Conservation (phyloP, 1,140 invertebrate species). For the Andrena cerasifolii region DNA sequence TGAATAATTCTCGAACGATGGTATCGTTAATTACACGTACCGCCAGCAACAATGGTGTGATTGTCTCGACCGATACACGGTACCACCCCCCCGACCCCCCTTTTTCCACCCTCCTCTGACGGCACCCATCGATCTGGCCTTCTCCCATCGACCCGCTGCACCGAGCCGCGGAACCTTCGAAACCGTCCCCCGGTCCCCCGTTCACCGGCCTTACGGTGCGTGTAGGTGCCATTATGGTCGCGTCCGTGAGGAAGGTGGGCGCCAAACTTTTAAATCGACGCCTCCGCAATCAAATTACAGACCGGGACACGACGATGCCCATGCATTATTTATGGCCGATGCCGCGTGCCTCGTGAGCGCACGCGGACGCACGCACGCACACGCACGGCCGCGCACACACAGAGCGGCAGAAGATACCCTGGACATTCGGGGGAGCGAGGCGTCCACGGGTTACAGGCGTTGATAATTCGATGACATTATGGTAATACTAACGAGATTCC, state of each 20-base stretch:
- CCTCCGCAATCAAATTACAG: conserved; percentile 79
- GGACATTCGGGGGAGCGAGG: conserved; percentile 4
- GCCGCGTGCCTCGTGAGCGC: conserved; percentile 70
- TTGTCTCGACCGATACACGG: conserved; percentile 72
- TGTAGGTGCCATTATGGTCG: conserved; percentile 69
- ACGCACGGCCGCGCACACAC: neutral
- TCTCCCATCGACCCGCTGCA: neutral
- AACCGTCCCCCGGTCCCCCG: neutral
- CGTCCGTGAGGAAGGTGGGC: conserved; percentile 67
- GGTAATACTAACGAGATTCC: conserved; percentile 64
- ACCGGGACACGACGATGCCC: conserved; percentile 70
- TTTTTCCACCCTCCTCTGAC: conserved; percentile 30
- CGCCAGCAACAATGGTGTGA: conserved; percentile 74
- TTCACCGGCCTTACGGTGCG: conserved; percentile 15
- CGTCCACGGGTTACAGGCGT: conserved; percentile 42
- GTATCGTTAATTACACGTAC: conserved; percentile 76
- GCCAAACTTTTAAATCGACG: conserved; percentile 75
- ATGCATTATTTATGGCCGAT: conserved; percentile 78
- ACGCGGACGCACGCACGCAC: neutral
- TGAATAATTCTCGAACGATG: conserved; percentile 74
- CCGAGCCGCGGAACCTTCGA: neutral
- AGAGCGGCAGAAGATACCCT: neutral
- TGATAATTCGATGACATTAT: conserved; percentile 68
- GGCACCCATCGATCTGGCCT: conserved; percentile 1
- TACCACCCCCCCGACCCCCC: conserved; percentile 38